A percentile compares a stretch with the other conserved stretches of the same genome.
These are phyloP conservation scores for Tragelaphus eurycerus DNA, from an alignment of 2,797 vertebrate genomes.

Conservation along the genomic window DNA sequence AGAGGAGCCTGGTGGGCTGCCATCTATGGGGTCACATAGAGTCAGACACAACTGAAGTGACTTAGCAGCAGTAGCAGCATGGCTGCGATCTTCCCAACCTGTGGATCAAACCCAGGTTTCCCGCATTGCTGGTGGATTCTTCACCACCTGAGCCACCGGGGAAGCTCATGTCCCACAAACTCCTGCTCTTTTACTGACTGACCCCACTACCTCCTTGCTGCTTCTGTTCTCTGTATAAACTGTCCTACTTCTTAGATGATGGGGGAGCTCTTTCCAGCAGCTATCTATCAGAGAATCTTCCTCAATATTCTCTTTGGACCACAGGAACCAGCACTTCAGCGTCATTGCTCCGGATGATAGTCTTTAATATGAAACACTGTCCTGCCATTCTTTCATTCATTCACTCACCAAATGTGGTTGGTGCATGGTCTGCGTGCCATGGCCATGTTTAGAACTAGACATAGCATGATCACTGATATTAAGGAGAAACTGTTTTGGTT, in stretches of 20 bases:
- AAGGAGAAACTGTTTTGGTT: neutral
- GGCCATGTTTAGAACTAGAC: neutral
- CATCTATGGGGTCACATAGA: too few relatives aligned
- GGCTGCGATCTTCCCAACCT: neutral
- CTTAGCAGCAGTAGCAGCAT: too few relatives aligned
- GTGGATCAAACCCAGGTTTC: neutral
- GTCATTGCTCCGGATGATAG: neutral
- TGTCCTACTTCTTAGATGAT: slow-evolving; percentile 32
- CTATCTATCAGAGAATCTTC: neutral
- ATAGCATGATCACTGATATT: neutral
- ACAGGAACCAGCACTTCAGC: neutral
- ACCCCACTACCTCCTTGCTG: neutral
- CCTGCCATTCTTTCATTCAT: neutral
- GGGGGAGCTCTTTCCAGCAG: slow-evolving; percentile 37
- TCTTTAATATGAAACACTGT: neutral
- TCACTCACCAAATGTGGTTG: neutral
- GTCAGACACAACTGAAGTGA: too few relatives aligned
- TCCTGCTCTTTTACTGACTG: neutral
- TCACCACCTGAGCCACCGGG: neutral
- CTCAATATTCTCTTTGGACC: neutral
- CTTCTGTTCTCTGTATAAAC: slow-evolving; percentile 21
- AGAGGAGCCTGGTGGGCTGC: too few relatives aligned
- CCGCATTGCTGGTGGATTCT: neutral
- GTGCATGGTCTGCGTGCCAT: neutral
- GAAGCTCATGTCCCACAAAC: slow-evolving; percentile 24